Evolutionary conservation across 2,797 vertebrate species (phyloP).

Genomic region (Micromesistius poutassou): DNA sequence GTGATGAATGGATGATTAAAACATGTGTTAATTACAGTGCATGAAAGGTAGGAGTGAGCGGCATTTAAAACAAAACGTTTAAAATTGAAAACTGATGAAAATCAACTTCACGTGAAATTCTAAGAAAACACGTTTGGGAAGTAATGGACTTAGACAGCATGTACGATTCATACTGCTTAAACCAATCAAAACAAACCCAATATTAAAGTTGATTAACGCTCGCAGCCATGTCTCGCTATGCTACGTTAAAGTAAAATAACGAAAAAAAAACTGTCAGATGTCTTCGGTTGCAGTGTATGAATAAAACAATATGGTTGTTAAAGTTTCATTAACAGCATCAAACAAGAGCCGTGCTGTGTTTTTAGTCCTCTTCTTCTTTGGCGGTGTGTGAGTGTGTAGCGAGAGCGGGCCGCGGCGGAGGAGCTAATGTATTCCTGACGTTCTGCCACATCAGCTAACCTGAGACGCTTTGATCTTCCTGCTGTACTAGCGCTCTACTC

Average conservation of each 20-base stretch:
- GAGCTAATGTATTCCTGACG: conserved; percentile 63
- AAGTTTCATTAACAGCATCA: conserved; percentile 24
- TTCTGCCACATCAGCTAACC: conserved; percentile 70
- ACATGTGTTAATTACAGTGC: background rate
- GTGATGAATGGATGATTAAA: background rate
- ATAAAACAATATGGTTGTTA: background rate
- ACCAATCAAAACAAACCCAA: background rate
- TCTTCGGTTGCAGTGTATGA: background rate
- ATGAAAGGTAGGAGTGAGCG: background rate
- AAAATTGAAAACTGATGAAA: background rate
- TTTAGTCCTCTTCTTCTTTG: background rate
- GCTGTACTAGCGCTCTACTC: conserved; percentile 61
- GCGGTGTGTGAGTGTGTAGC: conserved; percentile 24
- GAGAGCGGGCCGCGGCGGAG: conserved; percentile 50
- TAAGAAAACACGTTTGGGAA: background rate
- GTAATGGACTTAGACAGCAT: background rate
- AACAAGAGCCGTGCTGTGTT: conserved; percentile 27
- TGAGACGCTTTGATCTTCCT: conserved; percentile 65
- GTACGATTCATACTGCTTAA: background rate
- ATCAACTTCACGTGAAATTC: background rate
- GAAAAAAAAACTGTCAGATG: background rate
- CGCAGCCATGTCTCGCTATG: background rate
- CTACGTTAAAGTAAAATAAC: background rate
- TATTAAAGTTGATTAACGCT: background rate
- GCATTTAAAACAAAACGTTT: background rate